These are phyloP conservation scores for Chaenodraco wilsoni DNA, from an alignment of 2,797 vertebrate species.

Conservation along the genomic window DNA sequence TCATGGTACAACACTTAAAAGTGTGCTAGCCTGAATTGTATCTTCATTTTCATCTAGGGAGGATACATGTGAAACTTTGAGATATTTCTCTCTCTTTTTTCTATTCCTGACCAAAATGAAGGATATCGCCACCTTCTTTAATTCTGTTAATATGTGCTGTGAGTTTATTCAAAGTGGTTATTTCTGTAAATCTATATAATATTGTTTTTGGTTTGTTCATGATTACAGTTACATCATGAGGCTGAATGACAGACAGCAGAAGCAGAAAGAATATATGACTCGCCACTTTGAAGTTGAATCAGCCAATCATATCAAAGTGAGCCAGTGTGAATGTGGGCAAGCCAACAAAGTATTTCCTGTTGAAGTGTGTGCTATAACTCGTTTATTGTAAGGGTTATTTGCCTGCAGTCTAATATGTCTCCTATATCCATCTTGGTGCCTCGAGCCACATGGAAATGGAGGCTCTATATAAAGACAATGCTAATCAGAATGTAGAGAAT, in stretches of 20 bases:
- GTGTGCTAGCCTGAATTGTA: no score
- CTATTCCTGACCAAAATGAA: no score
- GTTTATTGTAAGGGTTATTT: neutral
- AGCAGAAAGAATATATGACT: neutral
- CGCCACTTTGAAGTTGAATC: neutral
- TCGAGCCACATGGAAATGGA: neutral
- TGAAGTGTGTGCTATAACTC: conserved; percentile 10
- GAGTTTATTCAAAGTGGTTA: no score
- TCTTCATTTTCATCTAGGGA: no score
- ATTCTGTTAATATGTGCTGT: no score
- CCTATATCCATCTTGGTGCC: neutral
- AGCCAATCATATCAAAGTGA: neutral
- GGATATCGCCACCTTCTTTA: no score
- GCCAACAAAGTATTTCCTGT: neutral
- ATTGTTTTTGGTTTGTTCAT: neutral
- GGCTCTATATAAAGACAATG: neutral
- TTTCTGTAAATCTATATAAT: no score
- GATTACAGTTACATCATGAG: neutral
- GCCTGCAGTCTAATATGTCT: neutral
- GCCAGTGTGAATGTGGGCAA: neutral
- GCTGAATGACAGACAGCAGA: neutral
- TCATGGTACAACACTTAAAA: neutral
- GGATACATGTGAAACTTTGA: no score
- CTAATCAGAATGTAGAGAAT: neutral
- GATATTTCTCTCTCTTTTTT: no score